These are phyloP conservation scores for Fringilla coelebs DNA, from an alignment of 2,797 vertebrate species.

Conservation along the genomic window DNA sequence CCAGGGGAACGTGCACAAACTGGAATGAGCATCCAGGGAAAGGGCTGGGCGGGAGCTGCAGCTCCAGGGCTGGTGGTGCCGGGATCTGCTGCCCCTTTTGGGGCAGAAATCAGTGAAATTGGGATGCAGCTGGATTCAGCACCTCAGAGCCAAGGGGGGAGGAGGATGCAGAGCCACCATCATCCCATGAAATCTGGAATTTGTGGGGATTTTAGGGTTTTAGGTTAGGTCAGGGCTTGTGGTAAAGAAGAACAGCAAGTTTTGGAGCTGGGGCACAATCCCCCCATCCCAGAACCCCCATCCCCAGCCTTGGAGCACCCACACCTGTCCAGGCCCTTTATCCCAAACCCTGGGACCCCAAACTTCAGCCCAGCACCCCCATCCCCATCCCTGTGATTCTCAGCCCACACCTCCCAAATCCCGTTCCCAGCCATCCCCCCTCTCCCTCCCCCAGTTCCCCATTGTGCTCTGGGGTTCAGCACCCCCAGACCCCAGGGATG, in stretches of 20 bases:
- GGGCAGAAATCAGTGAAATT: fast-evolving
- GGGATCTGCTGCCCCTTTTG: not conserved
- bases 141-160: not conserved
- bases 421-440: fast-evolving
- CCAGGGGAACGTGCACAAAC: not conserved
- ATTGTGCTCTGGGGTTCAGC: fast-evolving
- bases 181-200: fast-evolving
- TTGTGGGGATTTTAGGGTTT: fast-evolving
- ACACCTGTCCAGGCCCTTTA: not conserved
- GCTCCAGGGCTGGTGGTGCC: fast-evolving
- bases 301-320: not conserved
- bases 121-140: not conserved
- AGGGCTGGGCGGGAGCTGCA: not conserved
- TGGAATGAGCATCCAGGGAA: not conserved
- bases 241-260: not conserved
- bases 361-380: not conserved
- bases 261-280: not conserved
- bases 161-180: fast-evolving
- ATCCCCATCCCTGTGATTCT: not conserved
- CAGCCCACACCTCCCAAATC: not conserved
- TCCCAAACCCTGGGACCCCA: not conserved
- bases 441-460: fast-evolving
- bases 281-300: not conserved
- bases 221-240: not conserved
- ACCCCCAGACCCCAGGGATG: fast-evolving